phyloP scores from a whole-genome alignment of 2,113 vertebrate genomes.

The Cinclus mexicanus region DNA sequence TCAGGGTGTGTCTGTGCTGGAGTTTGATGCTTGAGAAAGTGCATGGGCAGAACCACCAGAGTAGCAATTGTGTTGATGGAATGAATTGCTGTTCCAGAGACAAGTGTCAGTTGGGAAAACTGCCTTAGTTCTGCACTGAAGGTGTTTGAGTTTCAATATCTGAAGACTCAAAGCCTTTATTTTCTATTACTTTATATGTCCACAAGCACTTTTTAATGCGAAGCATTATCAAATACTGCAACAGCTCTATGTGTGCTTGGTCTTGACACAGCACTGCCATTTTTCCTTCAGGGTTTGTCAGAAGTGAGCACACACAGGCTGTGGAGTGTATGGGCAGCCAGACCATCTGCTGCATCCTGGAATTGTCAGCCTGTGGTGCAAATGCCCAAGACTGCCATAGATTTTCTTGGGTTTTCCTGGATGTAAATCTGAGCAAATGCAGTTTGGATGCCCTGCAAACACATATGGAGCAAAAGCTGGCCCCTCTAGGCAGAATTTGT shows the following conservation, averaged over 20 bases:
- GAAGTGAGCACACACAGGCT: background rate
- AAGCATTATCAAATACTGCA: background rate
- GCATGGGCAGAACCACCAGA: background rate
- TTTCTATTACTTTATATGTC: background rate
- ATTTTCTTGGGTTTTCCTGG: background rate
- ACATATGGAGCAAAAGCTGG: background rate
- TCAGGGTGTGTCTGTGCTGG: background rate
- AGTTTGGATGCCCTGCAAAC: background rate
- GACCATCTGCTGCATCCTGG: background rate
- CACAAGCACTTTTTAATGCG: background rate
- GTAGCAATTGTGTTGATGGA: background rate
- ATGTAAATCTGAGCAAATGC: background rate
- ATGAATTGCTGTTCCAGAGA: background rate
- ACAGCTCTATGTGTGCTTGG: background rate
- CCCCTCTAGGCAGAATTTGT: background rate
- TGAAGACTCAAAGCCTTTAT: background rate
- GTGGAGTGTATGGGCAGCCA: background rate
- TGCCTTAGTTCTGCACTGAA: background rate
- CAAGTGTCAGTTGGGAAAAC: background rate
- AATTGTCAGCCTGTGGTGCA: background rate
- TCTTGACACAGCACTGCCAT: background rate
- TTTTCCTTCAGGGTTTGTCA: background rate
- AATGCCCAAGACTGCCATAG: background rate
- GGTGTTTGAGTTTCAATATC: background rate
- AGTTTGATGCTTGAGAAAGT: background rate